Evolutionary conservation across 2,888 invertebrate genomes (phyloP), one percentile per base, ranked within the genome.

Genomic region (Callimorpha dominula): DNA sequence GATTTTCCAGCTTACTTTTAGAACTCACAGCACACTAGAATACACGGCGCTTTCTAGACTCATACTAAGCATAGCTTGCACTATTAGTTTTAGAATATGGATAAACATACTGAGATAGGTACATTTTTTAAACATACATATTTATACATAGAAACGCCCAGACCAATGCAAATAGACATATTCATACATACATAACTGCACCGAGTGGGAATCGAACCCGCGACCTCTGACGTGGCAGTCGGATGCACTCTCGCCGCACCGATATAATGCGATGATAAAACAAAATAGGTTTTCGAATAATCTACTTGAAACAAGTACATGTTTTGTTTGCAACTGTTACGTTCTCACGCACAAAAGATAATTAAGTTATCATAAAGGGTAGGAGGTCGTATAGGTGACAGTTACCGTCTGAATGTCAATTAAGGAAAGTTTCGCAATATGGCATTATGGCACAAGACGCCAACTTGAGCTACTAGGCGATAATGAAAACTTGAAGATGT

Each of bases 381-480:
- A 71, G 81, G 80, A 79, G 81, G 78, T 81, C 77, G 72, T 68
- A 77, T 70, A 79, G 81, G 81, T 80, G 81, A 83, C 83, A 84
- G 85, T 84, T 78, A 82, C 79, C 85, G 87, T 84, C 85, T 87
- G 88, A 90, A 90, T 90, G 90, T 90, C 90, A 90, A 91, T 90
- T 90, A 90, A 79, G 83, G 81, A 88, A 91, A 91, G 85, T 91
- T 91, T 89, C 75, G 88, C 87, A 90, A 90, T 90, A 90, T 83
- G 84, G 75, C 79, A 80, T 75, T 90, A 90, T 83, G 84, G 75
- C 79, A 80, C 76, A 79, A 73, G 79, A 80, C 82, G 85, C 76
- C 85, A 79, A 82, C 77, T 76, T 65, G 73, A 80, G 74, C 75
- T 76, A 78, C 78, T 65, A 85, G 79, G 84, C 88, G 85, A 87